phyloP scores from a whole-genome alignment of 2,113 vertebrate genomes.

The Chiloscyllium plagiosum region DNA sequence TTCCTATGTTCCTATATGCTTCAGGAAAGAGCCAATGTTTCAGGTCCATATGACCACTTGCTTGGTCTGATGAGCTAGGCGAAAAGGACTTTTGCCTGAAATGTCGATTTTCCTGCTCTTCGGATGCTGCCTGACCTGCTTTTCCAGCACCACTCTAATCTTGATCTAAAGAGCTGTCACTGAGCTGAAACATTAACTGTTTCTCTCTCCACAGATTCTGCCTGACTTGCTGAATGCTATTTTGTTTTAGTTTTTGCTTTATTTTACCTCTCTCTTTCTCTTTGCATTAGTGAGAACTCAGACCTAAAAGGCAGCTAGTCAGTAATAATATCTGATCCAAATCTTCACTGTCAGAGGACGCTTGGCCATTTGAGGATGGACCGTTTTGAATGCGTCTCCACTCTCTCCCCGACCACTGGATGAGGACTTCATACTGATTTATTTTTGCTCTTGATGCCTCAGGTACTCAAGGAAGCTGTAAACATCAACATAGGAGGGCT shows the following conservation, averaged over 20 bases:
- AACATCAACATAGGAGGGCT: neutral
- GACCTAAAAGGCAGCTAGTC: neutral
- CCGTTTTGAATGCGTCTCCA: neutral
- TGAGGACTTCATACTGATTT: neutral
- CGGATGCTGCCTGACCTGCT: too few species aligned
- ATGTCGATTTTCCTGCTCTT: too few species aligned
- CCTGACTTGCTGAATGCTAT: neutral
- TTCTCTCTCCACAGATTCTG: neutral
- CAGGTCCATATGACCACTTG: too few species aligned
- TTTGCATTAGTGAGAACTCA: neutral
- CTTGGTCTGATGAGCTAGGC: too few species aligned
- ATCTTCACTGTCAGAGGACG: neutral
- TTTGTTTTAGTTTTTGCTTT: neutral
- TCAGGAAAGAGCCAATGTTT: too few species aligned
- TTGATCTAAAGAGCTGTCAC: too few species aligned
- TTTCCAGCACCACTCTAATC: too few species aligned
- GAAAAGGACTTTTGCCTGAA: too few species aligned
- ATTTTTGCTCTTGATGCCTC: neutral
- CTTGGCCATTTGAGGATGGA: neutral
- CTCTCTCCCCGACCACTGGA: neutral
- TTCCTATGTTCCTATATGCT: too few species aligned
- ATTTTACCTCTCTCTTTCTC: neutral
- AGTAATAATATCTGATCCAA: neutral
- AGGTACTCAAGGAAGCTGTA: slow-evolving; percentile 2
- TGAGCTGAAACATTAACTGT: neutral